phyloP scores from a whole-genome alignment of 2,888 invertebrate species.

The Parnassius orleans region DNA sequence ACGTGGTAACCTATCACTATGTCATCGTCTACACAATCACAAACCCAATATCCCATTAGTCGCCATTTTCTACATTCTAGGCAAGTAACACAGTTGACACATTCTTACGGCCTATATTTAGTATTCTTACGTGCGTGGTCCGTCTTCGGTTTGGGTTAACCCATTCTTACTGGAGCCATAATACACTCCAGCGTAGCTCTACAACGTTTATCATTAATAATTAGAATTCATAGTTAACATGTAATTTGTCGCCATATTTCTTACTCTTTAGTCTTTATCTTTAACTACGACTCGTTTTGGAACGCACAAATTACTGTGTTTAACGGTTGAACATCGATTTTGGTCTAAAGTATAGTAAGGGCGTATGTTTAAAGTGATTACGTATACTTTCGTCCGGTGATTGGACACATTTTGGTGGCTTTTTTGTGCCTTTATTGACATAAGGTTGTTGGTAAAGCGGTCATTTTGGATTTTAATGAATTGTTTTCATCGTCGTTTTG shows the following conservation, averaged over 20 bases:
- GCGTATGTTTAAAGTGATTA: conserved; percentile 67
- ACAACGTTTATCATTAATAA: conserved; percentile 4
- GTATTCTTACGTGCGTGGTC: no score
- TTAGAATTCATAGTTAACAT: conserved; percentile 18
- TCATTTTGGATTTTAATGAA: conserved; percentile 27
- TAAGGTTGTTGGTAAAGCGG: conserved; percentile 25
- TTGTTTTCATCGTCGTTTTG: conserved; percentile 15
- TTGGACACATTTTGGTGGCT: conserved; percentile 67
- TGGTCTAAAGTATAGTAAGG: conserved; percentile 54
- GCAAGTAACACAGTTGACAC: no score
- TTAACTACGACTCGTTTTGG: conserved; percentile 13
- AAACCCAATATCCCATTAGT: no score
- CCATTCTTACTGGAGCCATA: no score
- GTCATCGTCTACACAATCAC: no score
- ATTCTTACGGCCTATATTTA: no score
- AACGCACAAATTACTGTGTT: conserved; percentile 60
- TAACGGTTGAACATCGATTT: conserved; percentile 59
- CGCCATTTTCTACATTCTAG: no score
- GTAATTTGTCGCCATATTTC: conserved; percentile 23
- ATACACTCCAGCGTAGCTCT: no score
- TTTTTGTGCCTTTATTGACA: conserved; percentile 62
- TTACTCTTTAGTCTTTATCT: conserved; percentile 12
- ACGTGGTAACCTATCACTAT: no score
- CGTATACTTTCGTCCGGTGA: conserved; percentile 64
- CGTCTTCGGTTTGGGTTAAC: no score